Evolutionary conservation across 1,140 invertebrate genomes (phyloP).

Genomic region (Drosophila paulistorum): DNA sequence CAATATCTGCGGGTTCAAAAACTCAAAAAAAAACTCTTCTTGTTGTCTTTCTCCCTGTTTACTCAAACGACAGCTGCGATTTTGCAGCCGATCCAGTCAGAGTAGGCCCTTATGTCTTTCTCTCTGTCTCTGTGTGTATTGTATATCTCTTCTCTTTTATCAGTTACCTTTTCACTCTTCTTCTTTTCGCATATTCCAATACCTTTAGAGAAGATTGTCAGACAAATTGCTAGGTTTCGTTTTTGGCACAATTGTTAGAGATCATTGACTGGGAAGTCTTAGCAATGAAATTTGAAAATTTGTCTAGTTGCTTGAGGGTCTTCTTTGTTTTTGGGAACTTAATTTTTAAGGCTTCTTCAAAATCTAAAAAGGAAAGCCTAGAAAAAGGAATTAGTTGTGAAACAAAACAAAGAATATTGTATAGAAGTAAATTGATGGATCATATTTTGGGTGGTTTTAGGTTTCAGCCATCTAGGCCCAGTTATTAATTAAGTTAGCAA

Average conservation of each 20-base stretch:
- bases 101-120: not conserved
- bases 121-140: not conserved
- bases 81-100: not conserved
- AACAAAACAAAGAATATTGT: not conserved
- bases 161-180: slow-evolving; percentile 7
- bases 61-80: slow-evolving; percentile 9
- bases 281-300: slow-evolving; percentile 1
- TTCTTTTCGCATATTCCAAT: slow-evolving; percentile 6
- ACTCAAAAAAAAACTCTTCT: slow-evolving; percentile 16
- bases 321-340: not conserved
- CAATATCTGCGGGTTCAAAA: slow-evolving; percentile 68
- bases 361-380: not conserved
- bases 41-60: not conserved
- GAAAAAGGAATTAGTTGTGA: not conserved
- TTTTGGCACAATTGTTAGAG: slow-evolving; percentile 10
- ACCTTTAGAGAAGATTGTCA: not conserved
- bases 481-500: too few relatives aligned
- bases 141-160: slow-evolving; percentile 2
- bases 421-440: too few relatives aligned
- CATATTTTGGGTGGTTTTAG: too few relatives aligned
- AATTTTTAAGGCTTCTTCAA: not conserved
- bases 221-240: not conserved
- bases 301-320: not conserved
- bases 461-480: too few relatives aligned
- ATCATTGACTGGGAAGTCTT: not conserved